Evolutionary conservation across 2,888 invertebrate species (phyloP).

Genomic region (Stegana nigrithorax): DNA sequence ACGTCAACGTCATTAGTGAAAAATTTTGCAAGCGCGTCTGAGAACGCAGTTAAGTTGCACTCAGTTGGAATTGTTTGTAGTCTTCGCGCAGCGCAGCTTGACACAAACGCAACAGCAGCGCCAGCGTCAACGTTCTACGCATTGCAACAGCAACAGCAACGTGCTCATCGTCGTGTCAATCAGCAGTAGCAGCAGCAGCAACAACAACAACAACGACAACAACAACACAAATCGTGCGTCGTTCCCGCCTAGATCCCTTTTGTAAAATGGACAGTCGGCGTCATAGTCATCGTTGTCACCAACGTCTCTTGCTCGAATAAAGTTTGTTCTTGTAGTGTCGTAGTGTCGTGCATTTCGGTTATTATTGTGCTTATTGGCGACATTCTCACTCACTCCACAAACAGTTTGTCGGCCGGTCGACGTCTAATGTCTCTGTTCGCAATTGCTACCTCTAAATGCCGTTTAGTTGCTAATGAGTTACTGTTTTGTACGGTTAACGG

Average conservation of each 20-base stretch:
- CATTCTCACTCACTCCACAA: conserved; percentile 30
- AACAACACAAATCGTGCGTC: neutral
- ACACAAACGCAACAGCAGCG: conserved; percentile 4
- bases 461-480: conserved; percentile 37
- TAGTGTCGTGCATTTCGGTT: neutral
- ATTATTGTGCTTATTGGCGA: conserved; percentile 15
- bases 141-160: conserved; percentile 3
- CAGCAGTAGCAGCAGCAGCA: conserved; percentile 25
- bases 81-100: neutral
- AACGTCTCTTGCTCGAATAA: neutral
- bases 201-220: conserved; percentile 18
- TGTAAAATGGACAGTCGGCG: neutral
- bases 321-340: neutral
- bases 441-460: conserved; percentile 35
- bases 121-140: neutral
- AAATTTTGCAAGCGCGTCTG: neutral
- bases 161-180: neutral
- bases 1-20: neutral
- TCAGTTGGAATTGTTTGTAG: neutral
- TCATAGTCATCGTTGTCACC: conserved; percentile 1
- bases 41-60: neutral
- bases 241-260: neutral
- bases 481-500: conserved; percentile 15
- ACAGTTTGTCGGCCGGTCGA: conserved; percentile 34
- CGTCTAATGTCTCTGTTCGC: too few relatives aligned